Evolutionary conservation across 2,797 vertebrate species (phyloP).

Genomic region (Labroides dimidiatus): DNA sequence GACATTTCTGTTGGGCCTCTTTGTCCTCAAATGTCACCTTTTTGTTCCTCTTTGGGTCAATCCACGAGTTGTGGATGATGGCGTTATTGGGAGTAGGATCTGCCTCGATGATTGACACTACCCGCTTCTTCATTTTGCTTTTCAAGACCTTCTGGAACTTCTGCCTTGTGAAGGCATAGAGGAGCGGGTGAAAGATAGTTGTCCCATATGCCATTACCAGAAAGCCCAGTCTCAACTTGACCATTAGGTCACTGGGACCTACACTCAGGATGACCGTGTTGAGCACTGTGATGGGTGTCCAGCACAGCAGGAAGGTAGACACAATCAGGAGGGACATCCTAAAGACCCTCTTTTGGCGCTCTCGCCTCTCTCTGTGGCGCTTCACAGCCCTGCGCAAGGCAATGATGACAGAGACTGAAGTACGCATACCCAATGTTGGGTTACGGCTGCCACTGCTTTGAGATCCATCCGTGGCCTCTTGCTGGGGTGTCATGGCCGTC

Average conservation of each 20-base stretch:
- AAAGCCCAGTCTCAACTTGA: slow-evolving; percentile 96
- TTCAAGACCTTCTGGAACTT: slow-evolving; percentile 98
- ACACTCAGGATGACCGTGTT: slow-evolving; percentile 95
- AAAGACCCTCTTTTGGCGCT: slow-evolving; percentile 97
- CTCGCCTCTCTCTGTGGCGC: slow-evolving; percentile 94
- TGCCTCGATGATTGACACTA: slow-evolving; percentile 95
- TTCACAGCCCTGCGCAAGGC: slow-evolving; percentile 95
- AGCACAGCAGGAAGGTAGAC: slow-evolving; percentile 98
- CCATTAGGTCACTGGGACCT: slow-evolving; percentile 95
- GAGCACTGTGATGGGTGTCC: slow-evolving; percentile 97
- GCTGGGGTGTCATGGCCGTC: slow-evolving; percentile 85
- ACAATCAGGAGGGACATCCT: slow-evolving; percentile 98
- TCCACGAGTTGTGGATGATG: slow-evolving; percentile 97
- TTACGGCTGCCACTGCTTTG: slow-evolving; percentile 90
- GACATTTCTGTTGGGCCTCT: slow-evolving; percentile 91
- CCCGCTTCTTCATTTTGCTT: slow-evolving; percentile 98
- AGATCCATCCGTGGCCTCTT: slow-evolving; percentile 84
- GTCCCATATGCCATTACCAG: slow-evolving; percentile 99
- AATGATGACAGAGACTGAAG: slow-evolving; percentile 97
- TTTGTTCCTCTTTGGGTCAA: slow-evolving; percentile 95
- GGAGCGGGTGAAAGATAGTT: slow-evolving; percentile 96
- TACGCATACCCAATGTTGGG: slow-evolving; percentile 94
- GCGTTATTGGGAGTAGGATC: slow-evolving; percentile 94
- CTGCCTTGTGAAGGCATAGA: slow-evolving; percentile 98
- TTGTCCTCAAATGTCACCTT: slow-evolving; percentile 93